A percentile compares a stretch with the other conserved stretches of the same genome.
phyloP scores from a whole-genome alignment of 2,888 invertebrate genomes.

The Lepidocyrtinus sp. region DNA sequence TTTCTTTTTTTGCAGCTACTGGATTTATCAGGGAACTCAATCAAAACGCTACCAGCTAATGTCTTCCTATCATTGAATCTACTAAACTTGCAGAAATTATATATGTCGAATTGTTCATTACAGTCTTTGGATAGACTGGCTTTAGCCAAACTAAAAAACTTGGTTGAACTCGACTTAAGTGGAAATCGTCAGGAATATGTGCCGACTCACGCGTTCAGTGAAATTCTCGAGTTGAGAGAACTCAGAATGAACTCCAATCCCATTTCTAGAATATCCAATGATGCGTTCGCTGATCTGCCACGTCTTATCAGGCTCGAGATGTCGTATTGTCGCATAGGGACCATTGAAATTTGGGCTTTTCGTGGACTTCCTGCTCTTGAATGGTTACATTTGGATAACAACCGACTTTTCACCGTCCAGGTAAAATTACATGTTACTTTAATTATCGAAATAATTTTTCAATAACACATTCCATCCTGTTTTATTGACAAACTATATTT shows the following conservation, averaged over 20 bases:
- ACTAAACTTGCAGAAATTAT: slow-evolving; percentile 86
- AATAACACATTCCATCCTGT: too few species aligned
- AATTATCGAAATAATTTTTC: too few species aligned
- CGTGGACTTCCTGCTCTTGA: slow-evolving; percentile 82
- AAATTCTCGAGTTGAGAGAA: slow-evolving; percentile 83
- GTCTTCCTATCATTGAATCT: slow-evolving; percentile 84
- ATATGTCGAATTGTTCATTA: slow-evolving; percentile 81
- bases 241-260: slow-evolving; percentile 84
- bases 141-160: slow-evolving; percentile 84
- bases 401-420: slow-evolving; percentile 76
- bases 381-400: slow-evolving; percentile 84
- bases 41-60: slow-evolving; percentile 80
- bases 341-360: slow-evolving; percentile 82
- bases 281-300: slow-evolving; percentile 75
- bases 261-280: slow-evolving; percentile 80
- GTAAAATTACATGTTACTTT: too few species aligned
- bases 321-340: slow-evolving; percentile 80
- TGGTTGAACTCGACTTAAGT: slow-evolving; percentile 87
- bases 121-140: slow-evolving; percentile 81
- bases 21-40: slow-evolving; percentile 83
- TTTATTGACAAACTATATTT: too few species aligned
- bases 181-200: slow-evolving; percentile 80
- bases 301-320: slow-evolving; percentile 83
- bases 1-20: slow-evolving; percentile 74
- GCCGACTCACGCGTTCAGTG: slow-evolving; percentile 82